Percentiles rank a stretch among this genome's conserved stretches.
Conservation (phyloP, 2,797 vertebrate genomes). For the Emydoidea blandingii region DNA sequence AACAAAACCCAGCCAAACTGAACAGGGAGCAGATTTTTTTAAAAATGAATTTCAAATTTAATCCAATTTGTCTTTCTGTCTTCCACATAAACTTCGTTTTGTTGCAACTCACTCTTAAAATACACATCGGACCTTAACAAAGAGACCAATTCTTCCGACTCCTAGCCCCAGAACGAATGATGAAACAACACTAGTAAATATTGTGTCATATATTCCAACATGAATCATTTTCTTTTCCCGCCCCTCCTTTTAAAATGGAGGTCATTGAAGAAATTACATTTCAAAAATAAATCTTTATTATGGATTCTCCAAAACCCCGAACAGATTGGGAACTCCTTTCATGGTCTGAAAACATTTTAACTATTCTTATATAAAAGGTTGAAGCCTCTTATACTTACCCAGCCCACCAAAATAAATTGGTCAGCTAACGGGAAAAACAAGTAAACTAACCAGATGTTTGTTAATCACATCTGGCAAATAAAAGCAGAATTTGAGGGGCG, state of each 20-base stretch:
- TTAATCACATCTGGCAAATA: slow-evolving; percentile 40
- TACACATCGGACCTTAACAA: rapidly evolving
- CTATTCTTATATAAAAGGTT: neutral
- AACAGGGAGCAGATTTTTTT: neutral
- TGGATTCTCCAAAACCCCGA: neutral
- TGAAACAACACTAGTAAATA: neutral
- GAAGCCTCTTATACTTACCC: neutral
- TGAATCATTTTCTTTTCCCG: neutral
- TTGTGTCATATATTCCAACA: neutral
- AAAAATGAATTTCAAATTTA: neutral
- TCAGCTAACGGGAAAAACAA: neutral
- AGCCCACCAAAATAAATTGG: neutral
- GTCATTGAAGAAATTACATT: neutral
- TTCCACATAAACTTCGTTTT: neutral
- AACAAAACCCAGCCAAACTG: neutral
- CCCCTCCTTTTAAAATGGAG: neutral
- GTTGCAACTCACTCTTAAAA: neutral
- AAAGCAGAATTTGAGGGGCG: neutral
- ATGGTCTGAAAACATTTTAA: neutral
- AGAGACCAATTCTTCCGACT: neutral
- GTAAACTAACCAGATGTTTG: slow-evolving; percentile 22
- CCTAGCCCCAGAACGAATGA: neutral
- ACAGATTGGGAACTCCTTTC: neutral
- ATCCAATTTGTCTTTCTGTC: neutral
- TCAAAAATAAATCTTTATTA: neutral